Base-by-base conservation (phyloP, 2,113 vertebrate species). In the Seriola aureovittata region DNA sequence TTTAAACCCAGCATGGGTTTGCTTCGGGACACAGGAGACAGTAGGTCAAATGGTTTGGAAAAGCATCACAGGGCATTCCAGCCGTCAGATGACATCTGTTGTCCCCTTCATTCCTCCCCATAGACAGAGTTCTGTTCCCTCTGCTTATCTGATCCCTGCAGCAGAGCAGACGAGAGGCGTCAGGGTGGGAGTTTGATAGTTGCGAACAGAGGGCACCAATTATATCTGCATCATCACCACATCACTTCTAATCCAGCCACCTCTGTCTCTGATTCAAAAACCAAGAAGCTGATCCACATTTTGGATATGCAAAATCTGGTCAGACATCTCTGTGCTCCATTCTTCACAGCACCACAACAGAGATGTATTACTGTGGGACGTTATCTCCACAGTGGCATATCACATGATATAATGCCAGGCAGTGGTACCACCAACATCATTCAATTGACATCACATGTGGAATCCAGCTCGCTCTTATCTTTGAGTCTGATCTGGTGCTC, bases 131-230 rank as follows among this genome's bases (percentile, higher is more conserved):
- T 77, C 76, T 92, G 88, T 89, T 89, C 66, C 40, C 46, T 59
- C 46, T 1, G 16, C 84, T 88, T 91, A 91, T 91, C 90, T 91
- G 89, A 92, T 91, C 66, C 48, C 62, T 17, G 11, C 14, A 57
- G 78, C 8, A 1, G 72, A 70, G 58, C 10, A 73, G 71, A 34
- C 8, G 3, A 40, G 13, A 60, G 19, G 12, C 69, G 69, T 62
- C 63, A 54, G 13, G n/a, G 17, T 60, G 78, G 34, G 64, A 59
- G 36, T 64, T 29, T 57, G 48, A 58, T 17, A 1, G 29, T 62
- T 11, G 40, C 73, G 73, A 75, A 71, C 29, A 77, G 57, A 68
- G 42, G 64, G 63, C 50, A 54, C 8, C 13, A 72, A 68, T 70
- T 1, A 75, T n/a, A 66, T 81, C 83, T 50, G 78, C 54, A 71